phyloP scores from a whole-genome alignment of 2,797 vertebrate genomes.

The Vultur gryphus region DNA sequence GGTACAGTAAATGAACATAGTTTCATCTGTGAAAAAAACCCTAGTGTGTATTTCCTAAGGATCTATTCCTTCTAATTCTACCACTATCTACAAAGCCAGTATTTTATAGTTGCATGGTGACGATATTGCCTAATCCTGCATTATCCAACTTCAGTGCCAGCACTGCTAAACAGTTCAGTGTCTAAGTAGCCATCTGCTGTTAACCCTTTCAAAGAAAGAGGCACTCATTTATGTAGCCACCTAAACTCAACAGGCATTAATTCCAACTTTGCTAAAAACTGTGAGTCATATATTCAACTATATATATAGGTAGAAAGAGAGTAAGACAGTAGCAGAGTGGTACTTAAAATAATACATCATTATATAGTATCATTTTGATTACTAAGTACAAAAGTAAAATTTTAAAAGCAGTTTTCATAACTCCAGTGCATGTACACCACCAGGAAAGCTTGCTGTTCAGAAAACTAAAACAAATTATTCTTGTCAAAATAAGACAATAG shows the following conservation, averaged over 20 bases:
- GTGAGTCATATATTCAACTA: not conserved
- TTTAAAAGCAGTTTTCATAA: not conserved
- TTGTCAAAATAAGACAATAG: not conserved
- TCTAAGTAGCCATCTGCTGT: slow-evolving; percentile 46
- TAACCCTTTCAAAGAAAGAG: slow-evolving; percentile 32
- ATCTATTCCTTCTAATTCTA: not conserved
- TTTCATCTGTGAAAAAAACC: not conserved
- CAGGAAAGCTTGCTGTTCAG: not conserved
- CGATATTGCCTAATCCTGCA: not conserved
- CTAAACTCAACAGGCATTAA: slow-evolving; percentile 19
- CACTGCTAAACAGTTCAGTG: not conserved
- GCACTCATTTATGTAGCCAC: not conserved
- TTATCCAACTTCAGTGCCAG: not conserved
- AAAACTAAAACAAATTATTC: not conserved
- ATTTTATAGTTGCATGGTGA: not conserved
- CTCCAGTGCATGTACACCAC: not conserved
- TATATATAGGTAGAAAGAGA: not conserved
- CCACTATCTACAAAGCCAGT: not conserved
- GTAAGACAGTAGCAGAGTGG: not conserved
- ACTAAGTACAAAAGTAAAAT: not conserved
- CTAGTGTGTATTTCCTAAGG: not conserved
- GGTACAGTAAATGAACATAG: not conserved
- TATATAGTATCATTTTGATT: not conserved
- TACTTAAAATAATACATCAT: not conserved
- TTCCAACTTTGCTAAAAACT: not conserved